These are phyloP conservation scores for Orius insidiosus DNA, from an alignment of 1,140 invertebrate species.

Conservation along the genomic window DNA sequence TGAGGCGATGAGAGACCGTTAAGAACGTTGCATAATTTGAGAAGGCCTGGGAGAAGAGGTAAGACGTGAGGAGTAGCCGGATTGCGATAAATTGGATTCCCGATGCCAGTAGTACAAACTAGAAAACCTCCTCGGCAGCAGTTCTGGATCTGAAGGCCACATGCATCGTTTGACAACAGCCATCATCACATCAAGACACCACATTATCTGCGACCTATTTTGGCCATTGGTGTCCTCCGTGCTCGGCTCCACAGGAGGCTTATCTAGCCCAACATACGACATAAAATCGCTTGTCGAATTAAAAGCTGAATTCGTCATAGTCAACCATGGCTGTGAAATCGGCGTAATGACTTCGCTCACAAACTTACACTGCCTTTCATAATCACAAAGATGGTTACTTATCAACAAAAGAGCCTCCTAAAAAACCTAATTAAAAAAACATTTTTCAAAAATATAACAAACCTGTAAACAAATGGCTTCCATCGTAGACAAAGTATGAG, in stretches of 20 bases:
- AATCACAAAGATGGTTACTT: constrained; percentile 80
- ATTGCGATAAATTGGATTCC: constrained; percentile 64
- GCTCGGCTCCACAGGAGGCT: constrained; percentile 41
- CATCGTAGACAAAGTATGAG: constrained; percentile 57
- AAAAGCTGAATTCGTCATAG: constrained; percentile 34
- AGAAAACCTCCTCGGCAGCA: constrained; percentile 61
- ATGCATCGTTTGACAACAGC: constrained; percentile 71
- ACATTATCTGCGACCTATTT: constrained; percentile 25
- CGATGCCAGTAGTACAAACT: constrained; percentile 53
- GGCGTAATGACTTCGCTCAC: constrained; percentile 58
- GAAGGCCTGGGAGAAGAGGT: constrained; percentile 55
- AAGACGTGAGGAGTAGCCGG: constrained; percentile 66
- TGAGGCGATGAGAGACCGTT: constrained; percentile 66
- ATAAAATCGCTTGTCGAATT: constrained; percentile 50
- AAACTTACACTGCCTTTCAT: constrained; percentile 63
- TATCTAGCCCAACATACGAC: constrained; percentile 56
- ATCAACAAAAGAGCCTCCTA: constrained; percentile 58
- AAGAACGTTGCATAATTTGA: constrained; percentile 53
- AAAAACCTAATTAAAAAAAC: constrained; percentile 10
- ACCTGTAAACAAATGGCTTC: constrained; percentile 60
- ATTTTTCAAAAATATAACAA: constrained; percentile 4
- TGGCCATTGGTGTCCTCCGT: constrained; percentile 38
- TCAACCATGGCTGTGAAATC: constrained; percentile 39
- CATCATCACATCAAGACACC: constrained; percentile 44
- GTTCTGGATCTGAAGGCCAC: constrained; percentile 63